Evolutionary conservation across 2,888 invertebrate genomes (phyloP).

Genomic region (Acrocyrtus sp.): DNA sequence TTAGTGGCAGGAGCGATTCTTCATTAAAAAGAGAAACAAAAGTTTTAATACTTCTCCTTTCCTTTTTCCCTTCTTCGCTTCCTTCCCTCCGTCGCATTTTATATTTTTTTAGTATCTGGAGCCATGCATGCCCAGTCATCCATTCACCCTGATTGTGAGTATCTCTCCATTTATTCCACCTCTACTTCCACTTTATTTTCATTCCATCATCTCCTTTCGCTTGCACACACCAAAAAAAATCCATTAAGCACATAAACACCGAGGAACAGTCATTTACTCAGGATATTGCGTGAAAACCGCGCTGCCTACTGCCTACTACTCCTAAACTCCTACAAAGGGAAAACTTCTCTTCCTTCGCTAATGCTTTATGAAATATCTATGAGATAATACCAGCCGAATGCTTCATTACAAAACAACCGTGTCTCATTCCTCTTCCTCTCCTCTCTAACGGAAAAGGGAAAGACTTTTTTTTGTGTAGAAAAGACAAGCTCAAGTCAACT

Average conservation of each 20-base stretch:
- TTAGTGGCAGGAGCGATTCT: too few species aligned
- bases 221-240: background rate
- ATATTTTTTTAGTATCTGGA: too few species aligned
- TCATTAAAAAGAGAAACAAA: background rate
- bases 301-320: background rate
- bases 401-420: background rate
- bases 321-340: too few species aligned
- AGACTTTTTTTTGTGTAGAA: too few species aligned
- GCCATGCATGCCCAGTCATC: background rate
- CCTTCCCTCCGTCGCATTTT: too few species aligned
- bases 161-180: too few species aligned
- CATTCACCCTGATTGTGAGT: too few species aligned
- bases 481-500: too few species aligned
- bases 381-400: slow-evolving; percentile 34
- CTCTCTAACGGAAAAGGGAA: background rate
- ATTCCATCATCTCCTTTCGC: too few species aligned
- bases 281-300: slow-evolving; percentile 24
- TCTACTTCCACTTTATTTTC: background rate
- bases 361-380: slow-evolving; percentile 44
- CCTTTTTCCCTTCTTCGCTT: background rate
- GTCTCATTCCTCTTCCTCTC: background rate
- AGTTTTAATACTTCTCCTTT: background rate
- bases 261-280: background rate
- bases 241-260: background rate
- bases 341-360: slow-evolving; percentile 24